These are phyloP conservation scores for Trachemys scripta DNA, from an alignment of 2,113 vertebrate species.

Conservation along the genomic window DNA sequence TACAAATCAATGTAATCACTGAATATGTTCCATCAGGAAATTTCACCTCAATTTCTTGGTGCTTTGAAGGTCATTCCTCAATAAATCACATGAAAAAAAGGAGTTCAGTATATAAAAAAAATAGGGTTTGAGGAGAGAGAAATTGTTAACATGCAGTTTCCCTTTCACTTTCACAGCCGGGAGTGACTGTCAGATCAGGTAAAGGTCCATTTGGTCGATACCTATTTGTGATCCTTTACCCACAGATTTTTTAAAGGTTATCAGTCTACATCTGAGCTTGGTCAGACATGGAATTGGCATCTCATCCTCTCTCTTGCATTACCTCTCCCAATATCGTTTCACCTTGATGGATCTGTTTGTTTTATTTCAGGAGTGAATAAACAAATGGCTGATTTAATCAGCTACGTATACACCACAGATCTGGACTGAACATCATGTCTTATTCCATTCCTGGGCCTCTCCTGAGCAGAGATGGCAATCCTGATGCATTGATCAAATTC, in stretches of 20 bases:
- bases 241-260: background rate
- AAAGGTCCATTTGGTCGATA: background rate
- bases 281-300: background rate
- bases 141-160: background rate
- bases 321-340: rapidly evolving
- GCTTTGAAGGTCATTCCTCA: background rate
- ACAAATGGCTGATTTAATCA: background rate
- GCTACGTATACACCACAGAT: background rate
- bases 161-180: background rate
- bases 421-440: background rate
- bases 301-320: background rate
- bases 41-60: background rate
- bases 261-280: background rate
- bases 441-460: background rate
- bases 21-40: background rate
- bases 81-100: background rate
- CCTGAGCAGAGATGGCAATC: background rate
- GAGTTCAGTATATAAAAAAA: background rate
- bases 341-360: background rate
- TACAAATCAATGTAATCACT: background rate
- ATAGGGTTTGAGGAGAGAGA: background rate
- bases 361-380: background rate
- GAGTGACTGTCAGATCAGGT: background rate
- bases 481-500: background rate
- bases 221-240: background rate